Evolutionary conservation across 37 sponge, comb jelly and placozoan species (phyloP), one percentile per base, ranked within the genome.

Genomic region (Tethya wilhelma): DNA sequence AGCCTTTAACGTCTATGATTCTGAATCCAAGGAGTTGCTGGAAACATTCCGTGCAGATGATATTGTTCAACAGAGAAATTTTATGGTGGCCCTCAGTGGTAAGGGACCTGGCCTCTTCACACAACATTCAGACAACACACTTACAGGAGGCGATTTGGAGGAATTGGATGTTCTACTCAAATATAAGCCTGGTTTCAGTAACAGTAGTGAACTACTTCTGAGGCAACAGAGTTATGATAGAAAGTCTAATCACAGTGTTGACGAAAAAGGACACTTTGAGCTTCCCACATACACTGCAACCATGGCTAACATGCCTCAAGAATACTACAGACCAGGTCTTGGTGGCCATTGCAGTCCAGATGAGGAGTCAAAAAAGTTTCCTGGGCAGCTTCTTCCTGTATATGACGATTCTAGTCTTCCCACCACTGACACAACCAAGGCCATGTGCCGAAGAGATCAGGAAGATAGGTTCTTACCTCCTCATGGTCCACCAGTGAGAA

Each of bases 21-120:
- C 73, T n/a, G 43, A 23, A 2, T 53, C 76, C 4, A 58, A 71
- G 12, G 53, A 73, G n/a, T 30, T 38, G 1, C 53, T 84, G 58
- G 38, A 38, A 30, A 75, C 74, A 2, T 77, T 85, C 67, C 79
- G 79, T 73, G 85, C 89, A 23, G 72, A 85, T 0, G 82, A 93
- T 69, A 81, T 85, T 23, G 81, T 81, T 11, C 83, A 88, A 75
- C 80, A 83, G 72, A 63, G 93, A 8, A 75, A 53, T 36, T 88
- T 93, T 44, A 89, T 93, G 89, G 89, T 87, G 5, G 79, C 86
- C 19, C 86, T 93, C 0, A 82, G 89, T 9, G 89, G 73, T 6
- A 83, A 30, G 46, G 88, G 93, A 22, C 73, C 71, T 41, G 93
- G 93, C 0, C 40, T 92, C 0, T 92, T 92, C 73, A 73, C 91